A percentile compares a stretch with the other conserved stretches of the same genome.
phyloP scores from a whole-genome alignment of 2,797 vertebrate species.

The Coracias cyanogaster region DNA sequence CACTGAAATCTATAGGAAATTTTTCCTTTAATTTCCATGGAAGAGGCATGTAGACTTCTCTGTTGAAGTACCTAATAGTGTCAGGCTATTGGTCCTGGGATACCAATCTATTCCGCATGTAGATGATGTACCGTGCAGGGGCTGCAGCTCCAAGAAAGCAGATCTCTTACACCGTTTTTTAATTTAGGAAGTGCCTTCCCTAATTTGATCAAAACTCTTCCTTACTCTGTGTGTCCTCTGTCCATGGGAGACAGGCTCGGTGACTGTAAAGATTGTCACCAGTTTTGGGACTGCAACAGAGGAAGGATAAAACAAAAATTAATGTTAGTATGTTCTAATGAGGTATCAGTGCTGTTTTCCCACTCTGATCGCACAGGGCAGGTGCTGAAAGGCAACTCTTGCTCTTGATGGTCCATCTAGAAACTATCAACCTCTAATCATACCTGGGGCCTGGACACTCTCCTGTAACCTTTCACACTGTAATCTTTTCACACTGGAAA shows the following conservation, averaged over 20 bases:
- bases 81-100: not conserved
- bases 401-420: not conserved
- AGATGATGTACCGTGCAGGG: not conserved
- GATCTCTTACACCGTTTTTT: not conserved
- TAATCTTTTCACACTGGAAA: not conserved
- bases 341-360: not conserved
- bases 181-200: not conserved
- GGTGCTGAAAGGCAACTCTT: not conserved
- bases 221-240: not conserved
- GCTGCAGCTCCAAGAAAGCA: not conserved
- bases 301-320: not conserved
- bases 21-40: not conserved
- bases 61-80: not conserved
- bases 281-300: not conserved
- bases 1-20: not conserved
- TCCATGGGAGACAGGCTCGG: not conserved
- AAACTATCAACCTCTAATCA: not conserved
- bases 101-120: not conserved
- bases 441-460: not conserved
- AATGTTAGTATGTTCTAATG: not conserved
- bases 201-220: not conserved
- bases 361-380: not conserved
- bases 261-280: not conserved
- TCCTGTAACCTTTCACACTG: not conserved
- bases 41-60: not conserved